phyloP scores from a whole-genome alignment of 2,888 invertebrate species.

The Drosophila kuntzei region DNA sequence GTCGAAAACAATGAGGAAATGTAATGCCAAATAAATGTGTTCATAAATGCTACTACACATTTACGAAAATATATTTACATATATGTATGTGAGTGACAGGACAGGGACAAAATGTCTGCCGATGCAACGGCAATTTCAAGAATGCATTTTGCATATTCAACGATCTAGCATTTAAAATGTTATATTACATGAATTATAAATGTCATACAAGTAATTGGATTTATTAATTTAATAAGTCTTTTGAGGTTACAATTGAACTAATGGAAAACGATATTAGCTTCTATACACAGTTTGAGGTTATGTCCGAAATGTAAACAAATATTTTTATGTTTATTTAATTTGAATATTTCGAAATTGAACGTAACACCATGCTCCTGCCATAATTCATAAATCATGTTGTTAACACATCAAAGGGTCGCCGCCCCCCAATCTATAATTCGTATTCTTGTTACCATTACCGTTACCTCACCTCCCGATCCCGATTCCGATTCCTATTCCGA shows the following conservation, averaged over 20 bases:
- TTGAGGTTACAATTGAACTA: constrained; percentile 3
- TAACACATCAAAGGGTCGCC: constrained; percentile 57
- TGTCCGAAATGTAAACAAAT: constrained; percentile 46
- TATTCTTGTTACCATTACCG: constrained; percentile 8
- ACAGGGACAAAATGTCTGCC: constrained; percentile 71
- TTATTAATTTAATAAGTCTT: not conserved
- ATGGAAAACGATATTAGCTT: not conserved
- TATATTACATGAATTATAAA: constrained; percentile 17
- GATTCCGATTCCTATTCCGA: too few relatives aligned
- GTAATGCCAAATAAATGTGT: constrained; percentile 5
- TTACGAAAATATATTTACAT: not conserved
- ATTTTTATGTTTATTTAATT: constrained; percentile 34
- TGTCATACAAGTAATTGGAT: not conserved
- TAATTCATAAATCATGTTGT: constrained; percentile 51
- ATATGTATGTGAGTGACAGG: constrained; percentile 46
- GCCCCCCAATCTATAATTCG: constrained; percentile 11
- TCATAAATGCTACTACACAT: not conserved
- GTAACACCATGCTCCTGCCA: constrained; percentile 17
- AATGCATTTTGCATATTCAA: constrained; percentile 34
- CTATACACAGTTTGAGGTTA: constrained; percentile 10
- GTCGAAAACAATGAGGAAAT: constrained; percentile 55
- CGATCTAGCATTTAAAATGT: constrained; percentile 32
- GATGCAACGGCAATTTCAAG: constrained; percentile 46
- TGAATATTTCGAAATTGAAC: constrained; percentile 5
- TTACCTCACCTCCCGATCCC: not conserved